These are phyloP conservation scores for Charina bottae DNA, from an alignment of 2,113 vertebrate species.

Conservation along the genomic window DNA sequence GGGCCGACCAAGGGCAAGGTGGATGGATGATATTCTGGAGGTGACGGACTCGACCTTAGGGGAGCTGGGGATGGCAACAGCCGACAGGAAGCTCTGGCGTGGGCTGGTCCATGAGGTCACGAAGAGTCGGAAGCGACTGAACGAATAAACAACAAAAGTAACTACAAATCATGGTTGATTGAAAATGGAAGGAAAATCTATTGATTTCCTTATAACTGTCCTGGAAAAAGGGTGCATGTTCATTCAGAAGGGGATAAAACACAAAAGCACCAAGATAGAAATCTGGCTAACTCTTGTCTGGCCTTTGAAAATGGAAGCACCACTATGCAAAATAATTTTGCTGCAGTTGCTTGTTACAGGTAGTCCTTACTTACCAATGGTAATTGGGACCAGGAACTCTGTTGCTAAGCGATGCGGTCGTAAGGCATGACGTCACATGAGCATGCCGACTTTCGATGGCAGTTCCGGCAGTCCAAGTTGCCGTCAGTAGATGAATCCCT, in stretches of 20 bases:
- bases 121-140: too few relatives aligned
- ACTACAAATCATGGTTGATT: background rate
- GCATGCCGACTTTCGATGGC: background rate
- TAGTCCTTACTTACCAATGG: background rate
- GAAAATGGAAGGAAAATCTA: background rate
- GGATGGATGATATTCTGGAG: too few relatives aligned
- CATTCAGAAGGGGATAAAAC: background rate
- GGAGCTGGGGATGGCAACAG: too few relatives aligned
- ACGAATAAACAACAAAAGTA: too few relatives aligned
- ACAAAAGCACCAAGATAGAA: background rate
- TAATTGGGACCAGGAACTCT: background rate
- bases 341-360: background rate
- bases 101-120: too few relatives aligned
- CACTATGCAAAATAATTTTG: background rate
- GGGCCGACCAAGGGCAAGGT: too few relatives aligned
- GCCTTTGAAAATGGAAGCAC: background rate
- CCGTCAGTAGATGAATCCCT: background rate
- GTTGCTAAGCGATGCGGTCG: background rate
- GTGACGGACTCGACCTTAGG: too few relatives aligned
- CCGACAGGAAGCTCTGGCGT: too few relatives aligned
- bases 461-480: background rate
- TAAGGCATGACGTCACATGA: background rate
- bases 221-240: background rate
- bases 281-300: background rate
- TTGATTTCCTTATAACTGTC: background rate